These are phyloP conservation scores for Emmelina monodactyla DNA, from an alignment of 2,888 invertebrate species.

Conservation along the genomic window DNA sequence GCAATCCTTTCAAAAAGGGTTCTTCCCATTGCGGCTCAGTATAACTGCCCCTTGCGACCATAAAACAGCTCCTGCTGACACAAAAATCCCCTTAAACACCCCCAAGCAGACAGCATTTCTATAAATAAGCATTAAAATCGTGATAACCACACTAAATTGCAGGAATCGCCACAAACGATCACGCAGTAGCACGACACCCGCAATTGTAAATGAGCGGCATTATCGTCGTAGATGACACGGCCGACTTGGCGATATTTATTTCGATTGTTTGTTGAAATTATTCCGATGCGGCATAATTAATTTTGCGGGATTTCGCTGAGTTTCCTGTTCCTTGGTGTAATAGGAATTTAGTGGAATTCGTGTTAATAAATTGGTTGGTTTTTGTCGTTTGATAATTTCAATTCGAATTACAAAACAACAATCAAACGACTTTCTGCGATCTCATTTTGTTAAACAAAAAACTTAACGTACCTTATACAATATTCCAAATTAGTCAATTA, in stretches of 20 bases:
- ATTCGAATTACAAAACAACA: too few relatives aligned
- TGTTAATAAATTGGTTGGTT: too few relatives aligned
- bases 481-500: too few relatives aligned
- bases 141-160: conserved; percentile 39
- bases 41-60: conserved; percentile 22
- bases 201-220: conserved; percentile 23
- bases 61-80: conserved; percentile 46
- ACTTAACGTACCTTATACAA: too few relatives aligned
- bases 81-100: conserved; percentile 49
- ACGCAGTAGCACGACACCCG: conserved; percentile 21
- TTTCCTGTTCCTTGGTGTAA: too few relatives aligned
- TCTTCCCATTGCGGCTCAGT: conserved; percentile 6
- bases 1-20: conserved; percentile 10
- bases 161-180: conserved; percentile 20
- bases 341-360: too few relatives aligned
- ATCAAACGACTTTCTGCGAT: too few relatives aligned
- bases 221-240: conserved; percentile 20
- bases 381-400: too few relatives aligned
- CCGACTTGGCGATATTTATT: conserved; percentile 9
- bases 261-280: too few relatives aligned
- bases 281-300: too few relatives aligned
- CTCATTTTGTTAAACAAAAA: too few relatives aligned
- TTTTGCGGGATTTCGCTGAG: too few relatives aligned
- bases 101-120: conserved; percentile 41
- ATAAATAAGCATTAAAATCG: conserved; percentile 62